Evolutionary conservation across 2,113 vertebrate genomes (phyloP), one percentile per base, ranked within the genome.

Genomic region (Protomyctophum bolini): DNA sequence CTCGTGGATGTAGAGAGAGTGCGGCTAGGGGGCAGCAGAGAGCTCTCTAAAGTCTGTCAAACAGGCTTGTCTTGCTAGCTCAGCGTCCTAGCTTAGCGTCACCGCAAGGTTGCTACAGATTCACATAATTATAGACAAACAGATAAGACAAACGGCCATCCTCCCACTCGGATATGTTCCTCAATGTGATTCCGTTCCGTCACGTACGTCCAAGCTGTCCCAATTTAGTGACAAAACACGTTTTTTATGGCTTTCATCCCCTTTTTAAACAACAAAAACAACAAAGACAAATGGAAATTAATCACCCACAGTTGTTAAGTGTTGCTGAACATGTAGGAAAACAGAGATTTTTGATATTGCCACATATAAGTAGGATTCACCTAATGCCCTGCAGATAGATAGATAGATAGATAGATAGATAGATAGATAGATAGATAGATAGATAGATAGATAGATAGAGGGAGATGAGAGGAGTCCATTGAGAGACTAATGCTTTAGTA

Each of bases 291-390:
- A 88, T 88, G 86, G 90, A 81, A 79, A 95, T 87, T 76, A 70
- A 67, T 55, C 55, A 91, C 91, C 89, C 91, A 93, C 78, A 80
- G 88, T 89, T 89, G 88, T 90, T 90, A 94, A 21, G 92, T 94
- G 94, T 94, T 92, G 93, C 92, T 93, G 95, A 89, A 92, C 88
- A 88, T 88, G 90, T 93, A 93, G 92, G 93, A 93, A 94, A 94
- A 93, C 87, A 86, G 96, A 94, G 95, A 95, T 95, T 95, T 95
- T 95, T 93, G 96, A 98, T 99, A 98, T 98, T 99, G 98, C 98
- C 98, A 99, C 96, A 97, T 97, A 98, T 97, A 95, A 97, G 97
- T 97, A 96, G 95, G 97, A 97, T 98, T 98, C 96, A 98, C 98
- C 96, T 98, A 98, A 99, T 97, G 96, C 96, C 96, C 96, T 92